Percentiles rank a stretch among this genome's conserved stretches.
phyloP scores from a whole-genome alignment of 2,113 vertebrate genomes.

The Apistogramma diplotaenia region DNA sequence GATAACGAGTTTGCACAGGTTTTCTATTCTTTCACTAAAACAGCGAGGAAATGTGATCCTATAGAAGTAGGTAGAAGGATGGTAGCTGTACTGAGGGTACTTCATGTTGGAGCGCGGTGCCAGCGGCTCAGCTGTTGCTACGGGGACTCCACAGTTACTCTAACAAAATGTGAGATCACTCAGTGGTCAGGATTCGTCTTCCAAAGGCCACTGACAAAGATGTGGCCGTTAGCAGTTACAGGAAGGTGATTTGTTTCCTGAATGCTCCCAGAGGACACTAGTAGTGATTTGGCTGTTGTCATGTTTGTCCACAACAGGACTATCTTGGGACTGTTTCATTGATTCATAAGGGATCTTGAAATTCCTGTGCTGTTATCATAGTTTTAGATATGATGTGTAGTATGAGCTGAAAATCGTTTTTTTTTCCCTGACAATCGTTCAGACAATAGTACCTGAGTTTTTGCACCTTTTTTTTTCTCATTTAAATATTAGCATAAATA shows the following conservation, averaged over 20 bases:
- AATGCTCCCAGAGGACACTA: slow-evolving; percentile 7
- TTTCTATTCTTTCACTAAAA: not conserved
- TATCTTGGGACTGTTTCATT: not conserved
- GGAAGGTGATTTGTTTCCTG: slow-evolving; percentile 28
- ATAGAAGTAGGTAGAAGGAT: slow-evolving; percentile 24
- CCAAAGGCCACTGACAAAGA: slow-evolving; percentile 39
- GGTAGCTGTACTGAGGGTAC: slow-evolving; percentile 24
- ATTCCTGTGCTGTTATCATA: not conserved
- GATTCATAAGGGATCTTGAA: slow-evolving; percentile 10
- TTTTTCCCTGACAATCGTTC: not conserved
- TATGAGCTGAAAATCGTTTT: not conserved
- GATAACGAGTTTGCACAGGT: not conserved
- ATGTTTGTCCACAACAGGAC: not conserved
- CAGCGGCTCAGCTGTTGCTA: slow-evolving; percentile 67
- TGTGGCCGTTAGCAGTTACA: not conserved
- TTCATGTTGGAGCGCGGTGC: slow-evolving; percentile 41
- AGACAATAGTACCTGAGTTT: not conserved
- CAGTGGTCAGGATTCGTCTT: slow-evolving; percentile 36
- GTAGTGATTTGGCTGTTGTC: slow-evolving; percentile 40
- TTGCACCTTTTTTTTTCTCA: not conserved
- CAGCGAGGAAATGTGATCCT: not conserved
- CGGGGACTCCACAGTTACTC: slow-evolving; percentile 66
- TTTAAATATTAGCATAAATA: not conserved
- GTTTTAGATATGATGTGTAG: not conserved
- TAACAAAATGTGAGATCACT: slow-evolving; percentile 48